Base-by-base conservation (phyloP, 2,888 invertebrate species). In the Nasonovia ribisnigri region DNA sequence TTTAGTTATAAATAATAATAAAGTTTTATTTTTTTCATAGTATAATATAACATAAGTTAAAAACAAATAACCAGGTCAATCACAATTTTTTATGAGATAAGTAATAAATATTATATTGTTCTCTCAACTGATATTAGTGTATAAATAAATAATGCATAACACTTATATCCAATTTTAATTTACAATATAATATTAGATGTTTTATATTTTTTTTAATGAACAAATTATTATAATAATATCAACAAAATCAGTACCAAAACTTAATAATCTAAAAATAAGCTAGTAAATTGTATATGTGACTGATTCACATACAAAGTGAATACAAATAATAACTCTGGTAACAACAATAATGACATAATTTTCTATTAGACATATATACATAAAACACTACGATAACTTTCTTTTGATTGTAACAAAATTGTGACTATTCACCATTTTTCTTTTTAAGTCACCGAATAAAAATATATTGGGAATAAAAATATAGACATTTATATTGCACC, bases 191-290 rank as follows among this genome's bases (percentile, higher is more conserved):
- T 89, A 89, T 93, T 54, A 90, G 26, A 29, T 86, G 84, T 86
- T 60, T 90, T 57, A 24, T 77, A 77, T 84, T 93, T 90, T 84
- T 84, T 93, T 90, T 84, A 67, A 88, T 60, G 88, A 87, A 92
- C 87, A 87, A 87, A 93, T 60, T 84, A 90, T 84, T 90, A 90
- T 86, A 84, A 88, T 92, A 93, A 90, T 93, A 93, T 90, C 84
- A 93, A 93, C 93, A 93, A 93, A 93, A 93, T 93, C 93, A 93
- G 93, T 93, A 93, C 93, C 93, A 93, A 93, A 93, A 93, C 93
- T 93, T 93, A 93, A 93, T 88, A 57, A 93, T 60, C 93, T 93
- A 93, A 93, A 93, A 86, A 90, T 46, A 90, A 86, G 90, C 93
- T 93, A 93, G 42, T 90, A 93, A 89, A 88, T 88, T 77, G 84